These are phyloP conservation scores for Megalops cyprinoides DNA, from an alignment of 2,797 vertebrate species.

Conservation along the genomic window DNA sequence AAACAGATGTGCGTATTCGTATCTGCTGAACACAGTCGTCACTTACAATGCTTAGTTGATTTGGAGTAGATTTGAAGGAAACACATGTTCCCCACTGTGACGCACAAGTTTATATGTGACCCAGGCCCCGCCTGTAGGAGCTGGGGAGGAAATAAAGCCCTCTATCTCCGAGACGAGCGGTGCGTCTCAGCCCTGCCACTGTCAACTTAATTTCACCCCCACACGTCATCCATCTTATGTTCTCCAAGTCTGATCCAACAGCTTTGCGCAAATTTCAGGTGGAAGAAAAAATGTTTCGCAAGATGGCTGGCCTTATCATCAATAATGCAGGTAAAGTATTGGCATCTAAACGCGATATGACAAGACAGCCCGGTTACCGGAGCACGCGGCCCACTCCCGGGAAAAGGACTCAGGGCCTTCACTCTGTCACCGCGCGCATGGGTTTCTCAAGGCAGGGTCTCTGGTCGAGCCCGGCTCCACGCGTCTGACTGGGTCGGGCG, in stretches of 20 bases:
- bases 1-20: background rate
- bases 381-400: background rate
- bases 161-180: background rate
- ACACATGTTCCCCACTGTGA: background rate
- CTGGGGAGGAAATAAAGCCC: background rate
- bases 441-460: too few species aligned
- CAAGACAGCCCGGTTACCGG: background rate
- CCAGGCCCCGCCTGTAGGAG: background rate
- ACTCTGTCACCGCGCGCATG: background rate
- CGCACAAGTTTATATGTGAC: background rate
- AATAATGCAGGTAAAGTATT: conserved; percentile 7
- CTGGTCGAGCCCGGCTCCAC: background rate
- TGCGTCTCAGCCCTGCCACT: background rate
- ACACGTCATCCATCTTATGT: background rate
- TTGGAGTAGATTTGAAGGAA: background rate
- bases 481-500: background rate
- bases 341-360: background rate
- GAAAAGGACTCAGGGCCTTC: background rate
- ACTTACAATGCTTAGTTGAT: too few species aligned
- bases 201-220: background rate
- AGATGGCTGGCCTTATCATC: background rate
- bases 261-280: background rate
- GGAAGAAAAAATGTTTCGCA: background rate
- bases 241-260: background rate
- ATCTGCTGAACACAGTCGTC: background rate